Evolutionary conservation across 2,113 vertebrate genomes (phyloP).

Genomic region (Coregonus clupeaformis): DNA sequence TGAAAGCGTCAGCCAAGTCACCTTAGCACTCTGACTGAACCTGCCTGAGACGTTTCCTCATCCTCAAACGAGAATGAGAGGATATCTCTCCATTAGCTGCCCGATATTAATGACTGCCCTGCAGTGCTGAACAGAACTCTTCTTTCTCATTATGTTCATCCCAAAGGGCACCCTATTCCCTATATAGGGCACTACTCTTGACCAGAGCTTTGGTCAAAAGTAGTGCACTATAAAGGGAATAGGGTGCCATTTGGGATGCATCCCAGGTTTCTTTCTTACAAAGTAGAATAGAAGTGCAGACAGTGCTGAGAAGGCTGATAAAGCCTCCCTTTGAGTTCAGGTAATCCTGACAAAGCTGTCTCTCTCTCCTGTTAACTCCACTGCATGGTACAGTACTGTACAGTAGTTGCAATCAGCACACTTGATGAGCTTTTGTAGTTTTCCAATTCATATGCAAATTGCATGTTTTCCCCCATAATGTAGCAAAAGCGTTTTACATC

Average conservation of each 20-base stretch:
- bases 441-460: neutral
- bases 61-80: constrained; percentile 30
- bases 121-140: neutral
- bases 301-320: constrained; percentile 22
- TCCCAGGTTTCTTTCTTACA: neutral
- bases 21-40: constrained; percentile 29
- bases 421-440: neutral
- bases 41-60: constrained; percentile 29
- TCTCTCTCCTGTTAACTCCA: neutral
- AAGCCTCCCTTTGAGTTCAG: neutral
- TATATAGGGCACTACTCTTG: too few species aligned
- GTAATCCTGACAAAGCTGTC: constrained; percentile 7
- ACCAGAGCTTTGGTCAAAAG: too few species aligned
- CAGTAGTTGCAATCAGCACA: neutral
- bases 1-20: constrained; percentile 13
- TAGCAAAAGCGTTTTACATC: neutral
- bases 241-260: too few species aligned
- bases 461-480: neutral
- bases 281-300: constrained; percentile 9
- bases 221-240: too few species aligned
- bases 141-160: neutral
- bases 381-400: neutral
- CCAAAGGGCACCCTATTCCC: too few species aligned
- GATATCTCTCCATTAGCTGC: constrained; percentile 13
- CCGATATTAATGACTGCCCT: constrained; percentile 20